phyloP scores from a whole-genome alignment of 1,140 invertebrate genomes.

The Pristionchus pacificus region DNA sequence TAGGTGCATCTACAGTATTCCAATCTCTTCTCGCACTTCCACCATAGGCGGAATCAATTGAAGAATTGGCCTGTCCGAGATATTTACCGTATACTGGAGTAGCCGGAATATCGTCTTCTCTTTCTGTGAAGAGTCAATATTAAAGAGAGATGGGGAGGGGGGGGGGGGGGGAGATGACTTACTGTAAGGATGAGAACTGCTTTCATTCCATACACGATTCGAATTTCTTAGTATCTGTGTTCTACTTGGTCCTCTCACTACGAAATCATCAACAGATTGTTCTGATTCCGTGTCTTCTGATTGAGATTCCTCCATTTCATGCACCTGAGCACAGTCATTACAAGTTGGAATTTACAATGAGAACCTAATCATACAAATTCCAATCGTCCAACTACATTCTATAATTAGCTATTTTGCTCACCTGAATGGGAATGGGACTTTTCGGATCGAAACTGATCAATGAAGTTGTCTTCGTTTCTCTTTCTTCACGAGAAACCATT shows the following conservation, averaged over 20 bases:
- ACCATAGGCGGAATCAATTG: neutral
- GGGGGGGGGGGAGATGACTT: no score
- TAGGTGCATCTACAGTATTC: neutral
- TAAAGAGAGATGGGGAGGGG: no score
- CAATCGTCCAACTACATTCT: no score
- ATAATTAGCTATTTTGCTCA: no score
- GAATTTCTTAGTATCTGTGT: neutral
- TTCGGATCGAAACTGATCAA: constrained; percentile 21
- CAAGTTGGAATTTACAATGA: constrained; percentile 8
- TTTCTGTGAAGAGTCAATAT: no score
- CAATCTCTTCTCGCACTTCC: neutral
- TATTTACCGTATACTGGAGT: neutral
- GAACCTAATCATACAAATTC: no score
- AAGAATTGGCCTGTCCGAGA: neutral
- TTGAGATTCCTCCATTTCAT: neutral
- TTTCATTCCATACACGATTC: neutral
- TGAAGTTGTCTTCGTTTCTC: constrained; percentile 15
- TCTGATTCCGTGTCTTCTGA: neutral
- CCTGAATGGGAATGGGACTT: constrained; percentile 8
- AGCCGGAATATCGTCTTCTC: neutral
- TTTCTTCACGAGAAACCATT: no score
- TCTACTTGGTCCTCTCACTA: neutral
- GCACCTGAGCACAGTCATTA: neutral
- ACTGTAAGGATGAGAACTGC: neutral
- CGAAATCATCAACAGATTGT: neutral